A percentile compares a stretch with the other conserved stretches of the same genome.
Evolutionary conservation across 1,140 invertebrate species (phyloP).

Genomic region (Hormaphis cornu): DNA sequence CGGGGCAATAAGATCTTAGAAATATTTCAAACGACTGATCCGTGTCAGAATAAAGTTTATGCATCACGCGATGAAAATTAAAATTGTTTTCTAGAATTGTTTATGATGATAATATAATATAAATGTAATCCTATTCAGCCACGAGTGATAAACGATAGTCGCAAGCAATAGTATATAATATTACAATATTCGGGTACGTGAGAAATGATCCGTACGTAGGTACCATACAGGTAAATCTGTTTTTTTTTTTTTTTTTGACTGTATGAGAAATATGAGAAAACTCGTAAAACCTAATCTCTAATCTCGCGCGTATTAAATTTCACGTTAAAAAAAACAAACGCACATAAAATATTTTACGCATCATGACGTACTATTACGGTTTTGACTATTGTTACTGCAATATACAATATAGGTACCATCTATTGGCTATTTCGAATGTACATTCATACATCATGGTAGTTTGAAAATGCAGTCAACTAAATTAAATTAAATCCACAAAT

Average conservation of each 20-base stretch:
- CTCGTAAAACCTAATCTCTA: slow-evolving; percentile 12
- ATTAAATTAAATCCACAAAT: too few species aligned
- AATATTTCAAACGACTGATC: too few species aligned
- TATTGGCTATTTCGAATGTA: too few species aligned
- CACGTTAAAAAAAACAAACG: neutral
- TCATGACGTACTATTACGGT: too few species aligned
- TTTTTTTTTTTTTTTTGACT: neutral
- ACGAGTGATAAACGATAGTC: neutral
- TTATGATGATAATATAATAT: neutral
- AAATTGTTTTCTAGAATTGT: neutral
- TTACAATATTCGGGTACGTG: neutral
- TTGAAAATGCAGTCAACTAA: too few species aligned
- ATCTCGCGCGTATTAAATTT: slow-evolving; percentile 22
- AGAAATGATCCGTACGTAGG: slow-evolving; percentile 26
- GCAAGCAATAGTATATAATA: neutral
- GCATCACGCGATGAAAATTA: neutral
- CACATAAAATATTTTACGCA: neutral
- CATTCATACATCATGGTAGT: too few species aligned
- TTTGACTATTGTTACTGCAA: slow-evolving; percentile 1
- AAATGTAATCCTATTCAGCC: neutral
- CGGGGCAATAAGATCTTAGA: too few species aligned
- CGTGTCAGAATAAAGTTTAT: too few species aligned
- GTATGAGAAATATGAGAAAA: slow-evolving; percentile 10
- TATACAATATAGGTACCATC: too few species aligned
- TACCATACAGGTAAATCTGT: slow-evolving; percentile 5